Evolutionary conservation across 2,888 invertebrate genomes (phyloP).

Genomic region (Phortica okadai): DNA sequence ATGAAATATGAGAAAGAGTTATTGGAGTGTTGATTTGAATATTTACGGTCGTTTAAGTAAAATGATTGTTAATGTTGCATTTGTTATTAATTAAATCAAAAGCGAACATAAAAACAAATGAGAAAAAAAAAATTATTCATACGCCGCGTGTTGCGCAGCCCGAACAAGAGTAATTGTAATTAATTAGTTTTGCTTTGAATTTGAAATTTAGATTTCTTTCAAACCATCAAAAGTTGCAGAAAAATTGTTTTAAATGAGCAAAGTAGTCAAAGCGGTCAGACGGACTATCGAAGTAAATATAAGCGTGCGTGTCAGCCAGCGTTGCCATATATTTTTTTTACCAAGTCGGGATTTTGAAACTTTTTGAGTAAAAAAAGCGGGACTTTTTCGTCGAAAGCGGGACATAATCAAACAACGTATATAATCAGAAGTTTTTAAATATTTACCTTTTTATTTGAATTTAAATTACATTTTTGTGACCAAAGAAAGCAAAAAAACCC

Average conservation of each 20-base stretch:
- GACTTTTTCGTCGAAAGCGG: too few species aligned
- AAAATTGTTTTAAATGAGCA: constrained; percentile 17
- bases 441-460: too few species aligned
- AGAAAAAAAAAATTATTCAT: constrained; percentile 28
- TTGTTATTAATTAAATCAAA: background rate
- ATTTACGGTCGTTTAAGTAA: too few species aligned
- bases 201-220: constrained; percentile 41
- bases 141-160: constrained; percentile 27
- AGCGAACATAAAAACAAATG: background rate
- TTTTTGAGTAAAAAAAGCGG: too few species aligned
- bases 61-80: background rate
- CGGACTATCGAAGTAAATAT: constrained; percentile 4
- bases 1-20: too few species aligned
- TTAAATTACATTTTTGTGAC: too few species aligned
- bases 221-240: background rate
- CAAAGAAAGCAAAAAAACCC: too few species aligned
- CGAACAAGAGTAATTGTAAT: constrained; percentile 48
- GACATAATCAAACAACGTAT: too few species aligned
- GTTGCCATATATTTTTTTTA: too few species aligned
- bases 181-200: constrained; percentile 49
- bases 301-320: constrained; percentile 6
- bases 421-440: too few species aligned
- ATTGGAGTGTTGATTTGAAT: too few species aligned
- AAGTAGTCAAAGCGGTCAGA: constrained; percentile 34
- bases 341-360: too few species aligned